Percentiles rank a stretch among this genome's conserved stretches.
Conservation (phyloP, 2,888 invertebrate genomes). For the Agrochola macilenta region DNA sequence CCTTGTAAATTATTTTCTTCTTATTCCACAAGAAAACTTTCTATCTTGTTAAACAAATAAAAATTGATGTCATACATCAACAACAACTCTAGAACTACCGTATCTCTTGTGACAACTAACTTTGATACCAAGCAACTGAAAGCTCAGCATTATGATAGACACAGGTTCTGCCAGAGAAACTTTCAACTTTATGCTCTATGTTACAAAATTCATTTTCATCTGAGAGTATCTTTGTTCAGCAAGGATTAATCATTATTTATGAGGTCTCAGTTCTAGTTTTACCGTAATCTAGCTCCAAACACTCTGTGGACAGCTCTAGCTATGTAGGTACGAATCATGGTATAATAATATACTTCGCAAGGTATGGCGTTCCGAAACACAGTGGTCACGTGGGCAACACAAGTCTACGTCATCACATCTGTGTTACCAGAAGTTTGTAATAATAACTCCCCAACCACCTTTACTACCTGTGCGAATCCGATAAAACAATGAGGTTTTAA, state of each 20-base stretch:
- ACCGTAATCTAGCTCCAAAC: background rate
- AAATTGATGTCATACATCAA: conserved; percentile 3
- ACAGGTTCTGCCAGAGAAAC: background rate
- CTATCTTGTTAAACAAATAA: background rate
- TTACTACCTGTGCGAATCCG: no score
- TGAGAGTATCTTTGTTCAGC: background rate
- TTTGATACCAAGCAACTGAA: background rate
- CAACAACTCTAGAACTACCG: background rate
- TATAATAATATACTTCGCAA: no score
- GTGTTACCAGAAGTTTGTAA: no score
- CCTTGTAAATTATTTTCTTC: conserved; percentile 1
- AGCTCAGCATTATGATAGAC: background rate
- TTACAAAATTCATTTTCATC: conserved; percentile 1
- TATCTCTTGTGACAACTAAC: conserved; percentile 16
- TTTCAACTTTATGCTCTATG: background rate
- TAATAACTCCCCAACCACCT: no score
- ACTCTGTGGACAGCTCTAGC: background rate
- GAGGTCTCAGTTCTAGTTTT: background rate
- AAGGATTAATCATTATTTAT: conserved; percentile 29
- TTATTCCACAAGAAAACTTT: conserved; percentile 6
- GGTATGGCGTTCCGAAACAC: no score
- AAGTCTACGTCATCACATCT: no score
- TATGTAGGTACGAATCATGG: background rate
- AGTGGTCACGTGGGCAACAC: no score
- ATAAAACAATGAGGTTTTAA: no score